Evolutionary conservation across 2,797 vertebrate genomes (phyloP).

Genomic region (Labroides dimidiatus): DNA sequence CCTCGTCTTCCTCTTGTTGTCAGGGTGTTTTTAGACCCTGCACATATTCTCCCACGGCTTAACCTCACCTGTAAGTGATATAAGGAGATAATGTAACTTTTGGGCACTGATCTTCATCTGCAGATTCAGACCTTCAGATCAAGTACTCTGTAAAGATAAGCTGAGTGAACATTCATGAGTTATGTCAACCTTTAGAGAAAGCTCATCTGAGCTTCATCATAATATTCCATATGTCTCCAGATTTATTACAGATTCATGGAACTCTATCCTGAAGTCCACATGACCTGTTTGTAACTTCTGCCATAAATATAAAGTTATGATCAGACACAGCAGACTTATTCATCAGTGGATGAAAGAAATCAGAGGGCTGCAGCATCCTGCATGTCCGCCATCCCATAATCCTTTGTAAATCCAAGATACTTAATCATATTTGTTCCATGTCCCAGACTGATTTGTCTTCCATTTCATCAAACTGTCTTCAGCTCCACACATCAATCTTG

Average conservation of each 20-base stretch:
- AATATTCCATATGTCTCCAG: not conserved
- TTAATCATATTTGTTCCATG: not conserved
- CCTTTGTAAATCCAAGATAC: conserved; percentile 1
- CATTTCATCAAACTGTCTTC: not conserved
- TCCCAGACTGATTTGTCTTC: not conserved
- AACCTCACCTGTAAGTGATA: conserved; percentile 14
- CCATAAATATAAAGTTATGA: not conserved
- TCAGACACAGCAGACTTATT: not conserved
- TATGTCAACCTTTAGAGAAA: too few species aligned
- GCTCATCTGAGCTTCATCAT: too few species aligned
- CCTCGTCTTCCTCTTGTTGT: not conserved
- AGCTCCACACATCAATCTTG: not conserved
- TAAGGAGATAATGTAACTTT: conserved; percentile 16
- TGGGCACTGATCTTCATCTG: not conserved
- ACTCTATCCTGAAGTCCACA: not conserved
- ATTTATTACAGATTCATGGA: not conserved
- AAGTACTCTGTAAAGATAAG: too few species aligned
- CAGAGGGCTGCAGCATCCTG: conserved; percentile 12
- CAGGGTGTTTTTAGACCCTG: not conserved
- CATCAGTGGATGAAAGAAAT: not conserved
- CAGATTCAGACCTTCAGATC: too few species aligned
- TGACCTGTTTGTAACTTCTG: too few species aligned
- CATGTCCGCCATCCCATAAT: conserved; percentile 8
- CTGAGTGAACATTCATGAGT: too few species aligned
- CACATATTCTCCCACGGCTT: not conserved